Evolutionary conservation across 2,113 vertebrate genomes (phyloP).

Genomic region (Sander vitreus): DNA sequence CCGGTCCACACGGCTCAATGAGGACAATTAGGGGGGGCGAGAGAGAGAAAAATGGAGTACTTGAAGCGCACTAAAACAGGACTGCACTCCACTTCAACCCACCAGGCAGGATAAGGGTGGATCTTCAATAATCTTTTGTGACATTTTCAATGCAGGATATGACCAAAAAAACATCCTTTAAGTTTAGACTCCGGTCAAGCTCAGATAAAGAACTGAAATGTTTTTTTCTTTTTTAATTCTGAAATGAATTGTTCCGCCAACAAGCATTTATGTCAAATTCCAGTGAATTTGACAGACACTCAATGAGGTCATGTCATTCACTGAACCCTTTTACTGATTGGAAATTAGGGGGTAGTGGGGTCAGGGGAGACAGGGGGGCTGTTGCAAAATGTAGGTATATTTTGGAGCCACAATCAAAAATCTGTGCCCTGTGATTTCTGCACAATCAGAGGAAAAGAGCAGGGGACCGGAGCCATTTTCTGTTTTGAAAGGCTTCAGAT

Average conservation of each 20-base stretch:
- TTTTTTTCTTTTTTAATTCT: background rate
- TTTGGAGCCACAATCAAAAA: conserved; percentile 30
- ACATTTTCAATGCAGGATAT: conserved; percentile 46
- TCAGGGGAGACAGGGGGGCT: background rate
- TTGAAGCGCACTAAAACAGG: conserved; percentile 79
- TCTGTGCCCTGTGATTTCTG: conserved; percentile 49
- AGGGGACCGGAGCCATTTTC: conserved; percentile 81
- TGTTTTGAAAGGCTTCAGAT: conserved; percentile 92
- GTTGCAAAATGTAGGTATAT: conserved; percentile 45
- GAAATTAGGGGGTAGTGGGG: conserved; percentile 54
- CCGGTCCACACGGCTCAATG: conserved; percentile 88
- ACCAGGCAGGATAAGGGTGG: conserved; percentile 65
- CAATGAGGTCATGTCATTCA: conserved; percentile 61
- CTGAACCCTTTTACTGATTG: conserved; percentile 73
- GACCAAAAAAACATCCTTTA: background rate
- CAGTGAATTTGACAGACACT: conserved; percentile 44
- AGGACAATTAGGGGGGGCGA: conserved; percentile 85
- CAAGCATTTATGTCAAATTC: conserved; percentile 27
- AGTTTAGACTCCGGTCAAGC: background rate
- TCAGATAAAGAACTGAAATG: background rate
- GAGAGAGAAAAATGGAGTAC: conserved; percentile 75
- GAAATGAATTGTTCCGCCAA: background rate
- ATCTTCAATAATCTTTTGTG: conserved; percentile 49
- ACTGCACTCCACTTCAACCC: conserved; percentile 72
- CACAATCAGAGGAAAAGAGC: conserved; percentile 80